Evolutionary conservation across 2,113 vertebrate genomes (phyloP).

Genomic region (Pedionomus torquatus): DNA sequence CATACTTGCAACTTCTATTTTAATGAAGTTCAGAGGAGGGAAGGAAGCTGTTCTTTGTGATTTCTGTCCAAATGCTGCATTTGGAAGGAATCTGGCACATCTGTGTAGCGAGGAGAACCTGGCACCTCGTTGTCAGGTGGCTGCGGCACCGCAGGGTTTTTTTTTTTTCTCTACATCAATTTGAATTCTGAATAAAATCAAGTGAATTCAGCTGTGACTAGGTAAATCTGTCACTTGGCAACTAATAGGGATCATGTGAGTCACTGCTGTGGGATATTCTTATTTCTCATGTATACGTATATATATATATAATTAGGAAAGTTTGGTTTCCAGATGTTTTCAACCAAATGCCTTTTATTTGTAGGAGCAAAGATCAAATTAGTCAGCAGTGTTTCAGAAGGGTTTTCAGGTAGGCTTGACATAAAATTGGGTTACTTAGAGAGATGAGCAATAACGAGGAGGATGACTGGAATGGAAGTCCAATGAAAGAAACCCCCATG

Average conservation of each 20-base stretch:
- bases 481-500: background rate
- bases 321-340: background rate
- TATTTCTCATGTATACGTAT: background rate
- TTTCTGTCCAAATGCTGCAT: background rate
- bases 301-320: background rate
- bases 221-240: conserved; percentile 42
- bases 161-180: background rate
- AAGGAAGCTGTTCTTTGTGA: background rate
- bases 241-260: background rate
- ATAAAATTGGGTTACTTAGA: background rate
- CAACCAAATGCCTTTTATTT: background rate
- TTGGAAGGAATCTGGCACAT: background rate
- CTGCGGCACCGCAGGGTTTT: background rate
- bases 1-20: background rate
- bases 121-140: background rate
- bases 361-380: background rate
- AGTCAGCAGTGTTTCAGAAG: background rate
- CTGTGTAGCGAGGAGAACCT: background rate
- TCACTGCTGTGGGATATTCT: background rate
- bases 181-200: background rate
- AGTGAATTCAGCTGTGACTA: conserved; percentile 21
- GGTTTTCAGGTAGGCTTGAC: conserved; percentile 2
- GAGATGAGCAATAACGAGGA: background rate
- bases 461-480: background rate
- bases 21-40: background rate